Evolutionary conservation across 2,797 vertebrate genomes (phyloP).

Genomic region (Orestias chungarensis): DNA sequence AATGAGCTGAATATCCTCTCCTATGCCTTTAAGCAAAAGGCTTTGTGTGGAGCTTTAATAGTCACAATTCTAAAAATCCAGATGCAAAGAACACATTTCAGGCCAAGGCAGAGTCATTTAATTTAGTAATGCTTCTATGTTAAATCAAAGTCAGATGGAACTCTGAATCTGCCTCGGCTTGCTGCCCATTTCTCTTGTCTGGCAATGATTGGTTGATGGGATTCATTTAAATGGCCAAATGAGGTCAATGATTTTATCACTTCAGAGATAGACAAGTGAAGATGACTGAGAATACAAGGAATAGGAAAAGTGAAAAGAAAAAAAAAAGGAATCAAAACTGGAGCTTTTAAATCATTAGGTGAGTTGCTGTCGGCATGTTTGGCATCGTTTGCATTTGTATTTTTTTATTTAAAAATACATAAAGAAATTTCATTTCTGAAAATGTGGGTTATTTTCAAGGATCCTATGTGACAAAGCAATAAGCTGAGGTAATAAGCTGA

Average conservation of each 20-base stretch:
- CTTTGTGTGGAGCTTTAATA: slow-evolving; percentile 27
- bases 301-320: slow-evolving; percentile 49
- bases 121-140: slow-evolving; percentile 37
- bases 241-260: slow-evolving; percentile 49
- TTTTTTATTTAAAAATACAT: slow-evolving; percentile 50
- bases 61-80: slow-evolving; percentile 34
- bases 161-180: slow-evolving; percentile 19
- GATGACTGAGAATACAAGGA: slow-evolving; percentile 48
- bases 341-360: slow-evolving; percentile 65
- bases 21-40: slow-evolving; percentile 11
- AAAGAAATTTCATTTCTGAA: slow-evolving; percentile 57
- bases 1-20: no score
- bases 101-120: slow-evolving; percentile 34
- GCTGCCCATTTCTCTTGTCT: slow-evolving; percentile 26
- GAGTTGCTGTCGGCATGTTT: slow-evolving; percentile 25
- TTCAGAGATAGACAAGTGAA: slow-evolving; percentile 45
- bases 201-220: slow-evolving; percentile 55
- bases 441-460: slow-evolving; percentile 53
- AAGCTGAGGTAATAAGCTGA: slow-evolving; percentile 27
- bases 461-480: slow-evolving; percentile 40
- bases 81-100: slow-evolving; percentile 24
- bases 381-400: slow-evolving; percentile 64
- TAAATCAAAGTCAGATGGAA: slow-evolving; percentile 47
- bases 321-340: slow-evolving; percentile 29
- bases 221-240: slow-evolving; percentile 61